Evolutionary conservation across 2,113 vertebrate genomes (phyloP), one percentile per base, ranked within the genome.

Genomic region (Nannospalax galili): DNA sequence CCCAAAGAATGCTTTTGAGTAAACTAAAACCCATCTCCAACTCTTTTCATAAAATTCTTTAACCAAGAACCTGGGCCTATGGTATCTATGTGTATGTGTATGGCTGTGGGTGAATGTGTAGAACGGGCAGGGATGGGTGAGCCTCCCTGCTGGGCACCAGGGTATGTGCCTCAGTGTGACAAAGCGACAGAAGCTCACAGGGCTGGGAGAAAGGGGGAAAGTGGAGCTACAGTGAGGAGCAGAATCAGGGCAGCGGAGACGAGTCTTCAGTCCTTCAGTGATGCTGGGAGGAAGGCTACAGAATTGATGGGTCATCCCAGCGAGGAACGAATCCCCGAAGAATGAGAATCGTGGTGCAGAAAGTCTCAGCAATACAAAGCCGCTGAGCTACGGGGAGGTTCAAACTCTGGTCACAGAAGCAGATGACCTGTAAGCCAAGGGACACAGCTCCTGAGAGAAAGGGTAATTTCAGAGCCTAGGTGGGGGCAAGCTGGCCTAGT

Each of bases 1-100:
- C 94, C 96, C 97, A 98, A 98, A 98, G 97, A 97, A 98, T 97
- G 96, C 95, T 97, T 98, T 98, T 87, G 92, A 88, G 32, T 90
- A 94, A 98, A 97, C 96, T 89, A 98, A 87, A 88, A 80, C 67
- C 78, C 60, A 88, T 26, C 56, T 26, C 48, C 52, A 84, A 24
- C 67, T 72, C 84, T 37, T 84, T 77, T 90, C 74, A 81, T 84
- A 26, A 56, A 58, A 70, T 84, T 75, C 26, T 90, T 67, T 80
- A 60, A 84, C 42, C 74, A 64, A 88, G 24, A 81, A 40, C 19
- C 69, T 69, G 19, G 60, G 75, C 64, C 75, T 75, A 32, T n/a
- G 65, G 22, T 24, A 2, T 11, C 14, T 78, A 69, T 45, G 52
- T 5, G n/a, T 40, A 45, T 9, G 15, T 10, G 30, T 37, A n/a